phyloP scores from a whole-genome alignment of 1,140 invertebrate species.

The Pachypeltis micranthus region DNA sequence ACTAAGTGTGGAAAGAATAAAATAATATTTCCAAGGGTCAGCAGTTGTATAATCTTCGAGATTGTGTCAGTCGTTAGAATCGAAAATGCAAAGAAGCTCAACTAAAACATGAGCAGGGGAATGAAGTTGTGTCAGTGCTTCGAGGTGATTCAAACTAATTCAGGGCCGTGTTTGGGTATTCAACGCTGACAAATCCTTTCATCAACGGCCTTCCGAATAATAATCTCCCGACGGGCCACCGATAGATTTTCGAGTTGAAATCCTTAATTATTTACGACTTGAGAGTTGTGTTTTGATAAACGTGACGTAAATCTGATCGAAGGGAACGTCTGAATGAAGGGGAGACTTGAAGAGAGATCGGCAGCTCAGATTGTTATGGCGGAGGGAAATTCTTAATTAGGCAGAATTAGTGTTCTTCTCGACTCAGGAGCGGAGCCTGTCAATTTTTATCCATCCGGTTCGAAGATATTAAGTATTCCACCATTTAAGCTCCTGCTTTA shows the following conservation, averaged over 20 bases:
- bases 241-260: background rate
- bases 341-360: background rate
- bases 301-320: slow-evolving; percentile 2
- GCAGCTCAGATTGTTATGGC: slow-evolving; percentile 2
- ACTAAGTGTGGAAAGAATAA: too few relatives aligned
- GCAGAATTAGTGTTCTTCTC: slow-evolving; percentile 3
- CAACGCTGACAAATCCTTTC: background rate
- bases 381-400: slow-evolving; percentile 2
- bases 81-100: too few relatives aligned
- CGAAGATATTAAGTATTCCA: too few relatives aligned
- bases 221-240: background rate
- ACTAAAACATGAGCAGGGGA: too few relatives aligned
- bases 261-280: slow-evolving; percentile 4
- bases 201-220: background rate
- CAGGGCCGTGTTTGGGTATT: background rate
- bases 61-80: too few relatives aligned
- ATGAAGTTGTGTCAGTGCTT: too few relatives aligned
- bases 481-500: too few relatives aligned
- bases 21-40: too few relatives aligned
- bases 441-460: background rate
- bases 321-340: background rate
- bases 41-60: too few relatives aligned
- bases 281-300: background rate
- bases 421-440: background rate
- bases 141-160: too few relatives aligned